These are phyloP conservation scores for Camponotus fellah DNA, from an alignment of 2,888 invertebrate genomes.

Conservation along the genomic window DNA sequence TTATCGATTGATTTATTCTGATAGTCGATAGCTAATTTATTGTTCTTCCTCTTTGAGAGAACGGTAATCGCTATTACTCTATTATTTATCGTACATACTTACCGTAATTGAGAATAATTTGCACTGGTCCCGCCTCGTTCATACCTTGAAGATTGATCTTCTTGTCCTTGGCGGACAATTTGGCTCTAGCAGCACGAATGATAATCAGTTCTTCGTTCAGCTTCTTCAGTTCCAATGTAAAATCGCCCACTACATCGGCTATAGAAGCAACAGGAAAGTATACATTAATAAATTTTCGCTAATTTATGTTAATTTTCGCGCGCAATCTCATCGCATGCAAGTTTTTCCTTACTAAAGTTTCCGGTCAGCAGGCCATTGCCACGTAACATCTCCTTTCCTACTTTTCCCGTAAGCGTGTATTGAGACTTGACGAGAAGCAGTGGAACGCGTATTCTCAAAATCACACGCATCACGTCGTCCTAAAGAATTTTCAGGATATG, in stretches of 20 bases:
- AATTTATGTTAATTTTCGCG: not conserved
- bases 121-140: slow-evolving; percentile 81
- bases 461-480: slow-evolving; percentile 84
- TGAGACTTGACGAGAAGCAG: slow-evolving; percentile 79
- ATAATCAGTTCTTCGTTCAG: slow-evolving; percentile 77
- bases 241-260: slow-evolving; percentile 83
- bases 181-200: slow-evolving; percentile 83
- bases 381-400: slow-evolving; percentile 79
- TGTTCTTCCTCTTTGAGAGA: not conserved
- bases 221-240: slow-evolving; percentile 83
- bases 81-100: slow-evolving; percentile 40
- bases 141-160: slow-evolving; percentile 81
- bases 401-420: slow-evolving; percentile 82
- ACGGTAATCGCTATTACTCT: not conserved
- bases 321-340: not conserved
- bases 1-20: not conserved
- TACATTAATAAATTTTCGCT: not conserved
- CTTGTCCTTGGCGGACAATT: slow-evolving; percentile 76
- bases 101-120: slow-evolving; percentile 81
- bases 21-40: not conserved
- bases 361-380: slow-evolving; percentile 81
- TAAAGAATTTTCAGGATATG: slow-evolving; percentile 61
- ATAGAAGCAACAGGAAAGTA: not conserved
- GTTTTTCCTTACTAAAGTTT: slow-evolving; percentile 82
- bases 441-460: slow-evolving; percentile 81